A percentile compares a stretch with the other conserved stretches of the same genome.
Conservation (phyloP, 2,113 vertebrate genomes). For the Orycteropus afer region DNA sequence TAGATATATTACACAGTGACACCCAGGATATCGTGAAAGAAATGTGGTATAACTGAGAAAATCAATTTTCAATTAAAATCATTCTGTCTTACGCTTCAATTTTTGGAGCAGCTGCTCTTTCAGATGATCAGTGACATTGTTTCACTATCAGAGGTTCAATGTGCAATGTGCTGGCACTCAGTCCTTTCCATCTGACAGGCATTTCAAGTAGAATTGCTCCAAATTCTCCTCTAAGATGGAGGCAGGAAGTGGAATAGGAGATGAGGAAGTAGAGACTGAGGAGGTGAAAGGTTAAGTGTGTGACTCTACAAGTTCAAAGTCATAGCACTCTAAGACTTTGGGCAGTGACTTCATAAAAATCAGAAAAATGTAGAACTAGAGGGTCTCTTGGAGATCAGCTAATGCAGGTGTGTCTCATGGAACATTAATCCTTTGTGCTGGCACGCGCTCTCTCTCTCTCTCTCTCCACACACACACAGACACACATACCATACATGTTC, state of each 20-base stretch:
- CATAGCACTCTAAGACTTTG: not conserved
- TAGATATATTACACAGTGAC: constrained; percentile 40
- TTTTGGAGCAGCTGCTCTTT: constrained; percentile 58
- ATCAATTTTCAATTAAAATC: constrained; percentile 72
- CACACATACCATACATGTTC: too few species aligned
- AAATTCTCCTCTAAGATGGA: not conserved
- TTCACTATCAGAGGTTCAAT: constrained; percentile 22
- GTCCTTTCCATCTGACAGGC: not conserved
- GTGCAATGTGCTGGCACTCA: not conserved
- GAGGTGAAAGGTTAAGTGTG: too few species aligned
- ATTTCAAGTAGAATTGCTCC: not conserved
- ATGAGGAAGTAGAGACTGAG: not conserved
- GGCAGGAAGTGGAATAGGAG: fast-evolving
- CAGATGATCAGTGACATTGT: not conserved
- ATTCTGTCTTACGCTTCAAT: constrained; percentile 41
- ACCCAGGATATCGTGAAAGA: constrained; percentile 48
- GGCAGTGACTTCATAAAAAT: not conserved
- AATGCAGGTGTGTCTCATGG: not conserved
- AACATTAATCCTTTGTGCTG: not conserved
- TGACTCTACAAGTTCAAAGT: not conserved
- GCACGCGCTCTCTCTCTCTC: not conserved
- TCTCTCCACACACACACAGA: not conserved
- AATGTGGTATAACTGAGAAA: constrained; percentile 44
- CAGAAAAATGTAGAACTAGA: not conserved
- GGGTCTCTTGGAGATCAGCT: not conserved